Evolutionary conservation across 2,113 vertebrate species (phyloP).

Genomic region (Sporophila hypoxantha): DNA sequence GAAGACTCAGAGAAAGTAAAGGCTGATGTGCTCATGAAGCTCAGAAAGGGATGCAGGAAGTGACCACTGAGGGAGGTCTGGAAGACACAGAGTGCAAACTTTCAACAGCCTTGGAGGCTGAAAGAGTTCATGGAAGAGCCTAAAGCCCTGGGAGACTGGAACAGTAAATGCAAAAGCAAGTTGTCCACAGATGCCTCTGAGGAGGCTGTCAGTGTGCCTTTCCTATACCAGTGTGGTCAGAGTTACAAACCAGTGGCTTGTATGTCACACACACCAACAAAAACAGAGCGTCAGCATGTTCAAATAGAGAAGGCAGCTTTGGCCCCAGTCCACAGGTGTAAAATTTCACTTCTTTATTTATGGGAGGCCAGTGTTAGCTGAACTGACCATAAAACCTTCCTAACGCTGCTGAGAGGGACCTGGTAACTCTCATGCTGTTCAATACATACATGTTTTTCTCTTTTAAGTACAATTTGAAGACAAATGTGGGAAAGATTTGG

Average conservation of each 20-base stretch:
- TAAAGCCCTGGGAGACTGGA: not conserved
- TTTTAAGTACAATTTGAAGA: not conserved
- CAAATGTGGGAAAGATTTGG: not conserved
- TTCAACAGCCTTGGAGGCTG: not conserved
- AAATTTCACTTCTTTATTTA: slow-evolving; percentile 57
- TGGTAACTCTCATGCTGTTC: not conserved
- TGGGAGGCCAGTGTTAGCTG: slow-evolving; percentile 16
- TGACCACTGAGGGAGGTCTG: not conserved
- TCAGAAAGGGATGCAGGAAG: not conserved
- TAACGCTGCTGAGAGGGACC: not conserved
- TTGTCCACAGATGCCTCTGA: not conserved
- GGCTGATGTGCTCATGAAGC: not conserved
- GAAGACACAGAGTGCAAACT: not conserved
- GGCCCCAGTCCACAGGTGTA: slow-evolving; percentile 34
- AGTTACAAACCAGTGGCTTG: slow-evolving; percentile 10
- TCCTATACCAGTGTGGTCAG: not conserved
- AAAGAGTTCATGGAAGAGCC: not conserved
- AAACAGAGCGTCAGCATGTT: slow-evolving; percentile 35
- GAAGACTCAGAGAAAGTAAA: not conserved
- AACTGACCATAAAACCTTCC: slow-evolving; percentile 41
- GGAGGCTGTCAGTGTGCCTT: not conserved
- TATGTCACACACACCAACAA: slow-evolving; percentile 28
- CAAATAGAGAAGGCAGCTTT: slow-evolving; percentile 18
- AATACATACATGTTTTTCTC: not conserved
- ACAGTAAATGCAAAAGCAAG: not conserved